Base-by-base conservation (phyloP, 2,888 invertebrate genomes). In the Athetis lepigone region DNA sequence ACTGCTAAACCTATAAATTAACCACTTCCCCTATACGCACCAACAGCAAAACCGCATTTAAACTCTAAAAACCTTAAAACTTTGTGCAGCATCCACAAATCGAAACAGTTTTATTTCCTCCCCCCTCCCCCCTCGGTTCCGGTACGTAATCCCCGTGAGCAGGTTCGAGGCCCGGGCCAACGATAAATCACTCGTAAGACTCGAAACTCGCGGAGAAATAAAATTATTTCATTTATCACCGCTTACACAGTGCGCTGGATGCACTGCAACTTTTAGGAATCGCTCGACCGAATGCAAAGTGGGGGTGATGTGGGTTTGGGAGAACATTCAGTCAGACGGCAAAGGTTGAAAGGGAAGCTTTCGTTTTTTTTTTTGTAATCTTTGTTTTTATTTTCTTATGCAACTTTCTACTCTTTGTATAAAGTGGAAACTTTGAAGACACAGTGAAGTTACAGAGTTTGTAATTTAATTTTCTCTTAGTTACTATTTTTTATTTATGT, bases 141-240 rank as follows among this genome's bases (percentile, higher is more conserved):
- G 50, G 70, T 49, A 70, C 70, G 70, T 78, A 79, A 77, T 77
- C 77, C 77, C 66, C 70, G 70, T 64, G 74, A 60, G 64, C 80
- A 64, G 67, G 80, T 77, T 77, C 74, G 77, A 74, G 70, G 47
- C 77, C 74, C 77, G 50, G 64, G 47, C 67, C 56, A 58, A 65
- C 77, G 73, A 78, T 78, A 78, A 78, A 78, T 78, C 80, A 78
- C 77, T 77, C 49, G 80, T 77, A 76, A 79, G 74, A 73, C 80
- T 77, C 55, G 59, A 78, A 79, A 77, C 77, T 78, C 62, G 67
- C 29, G 62, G 58, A 66, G 77, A 77, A 78, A 78, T 78, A 79
- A 78, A 78, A 78, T 78, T 68, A 78, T 78, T 78, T 78, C 74
- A 78, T 78, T 78, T 78, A 78, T 78, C 74, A 79, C 62, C 61